Conservation (phyloP, 2,797 vertebrate species). For the Amniataba percoides region DNA sequence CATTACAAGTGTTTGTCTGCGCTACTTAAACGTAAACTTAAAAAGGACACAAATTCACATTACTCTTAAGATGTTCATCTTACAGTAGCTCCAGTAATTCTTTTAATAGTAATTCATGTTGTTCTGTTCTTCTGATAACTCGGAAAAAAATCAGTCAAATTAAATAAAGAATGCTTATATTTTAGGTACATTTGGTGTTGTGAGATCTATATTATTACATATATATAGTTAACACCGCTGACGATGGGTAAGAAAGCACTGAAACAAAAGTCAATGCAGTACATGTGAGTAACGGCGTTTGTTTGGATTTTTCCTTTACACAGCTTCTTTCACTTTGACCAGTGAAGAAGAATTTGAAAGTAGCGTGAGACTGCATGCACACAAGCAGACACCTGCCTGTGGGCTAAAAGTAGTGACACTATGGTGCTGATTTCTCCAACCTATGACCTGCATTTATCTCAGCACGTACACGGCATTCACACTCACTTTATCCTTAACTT, state of each 20-base stretch:
- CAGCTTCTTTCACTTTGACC: background rate
- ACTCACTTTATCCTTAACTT: conserved; percentile 16
- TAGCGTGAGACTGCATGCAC: background rate
- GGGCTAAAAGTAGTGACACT: conserved; percentile 8
- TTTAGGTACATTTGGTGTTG: background rate
- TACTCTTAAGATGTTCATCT: background rate
- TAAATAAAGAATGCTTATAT: background rate
- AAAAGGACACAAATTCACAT: background rate
- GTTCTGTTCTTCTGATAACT: background rate
- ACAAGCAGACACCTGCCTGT: conserved; percentile 3
- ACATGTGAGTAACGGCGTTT: background rate
- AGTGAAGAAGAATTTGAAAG: background rate
- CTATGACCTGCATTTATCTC: conserved; percentile 49
- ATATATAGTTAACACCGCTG: background rate
- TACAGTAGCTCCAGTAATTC: background rate
- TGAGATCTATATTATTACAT: no score
- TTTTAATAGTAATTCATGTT: background rate
- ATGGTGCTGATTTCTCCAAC: conserved; percentile 16
- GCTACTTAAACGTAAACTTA: background rate
- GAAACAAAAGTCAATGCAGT: background rate
- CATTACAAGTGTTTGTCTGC: background rate
- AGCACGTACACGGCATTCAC: conserved; percentile 25
- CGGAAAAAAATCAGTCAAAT: background rate
- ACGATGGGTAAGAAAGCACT: no score
- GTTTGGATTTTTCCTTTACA: background rate